These are phyloP conservation scores for Halcyon leucocephala DNA, from an alignment of 2,797 vertebrate genomes.

Conservation along the genomic window DNA sequence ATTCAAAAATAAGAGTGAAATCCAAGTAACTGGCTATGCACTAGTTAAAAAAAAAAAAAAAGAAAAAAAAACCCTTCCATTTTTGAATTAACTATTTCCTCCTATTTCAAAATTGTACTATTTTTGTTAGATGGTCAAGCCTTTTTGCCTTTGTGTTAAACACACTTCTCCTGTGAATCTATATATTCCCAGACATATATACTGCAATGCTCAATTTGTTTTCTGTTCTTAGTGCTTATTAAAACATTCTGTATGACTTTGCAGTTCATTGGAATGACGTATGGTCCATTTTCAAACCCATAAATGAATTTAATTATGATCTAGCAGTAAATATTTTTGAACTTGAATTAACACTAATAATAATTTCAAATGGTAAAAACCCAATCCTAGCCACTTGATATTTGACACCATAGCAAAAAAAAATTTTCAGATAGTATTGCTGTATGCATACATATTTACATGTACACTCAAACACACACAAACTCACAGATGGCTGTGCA, in stretches of 20 bases:
- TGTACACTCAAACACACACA: not conserved
- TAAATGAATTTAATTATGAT: not conserved
- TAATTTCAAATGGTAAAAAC: not conserved
- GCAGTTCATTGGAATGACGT: not conserved
- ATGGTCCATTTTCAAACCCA: not conserved
- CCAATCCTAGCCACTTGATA: not conserved
- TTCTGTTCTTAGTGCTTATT: not conserved
- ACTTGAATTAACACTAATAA: not conserved
- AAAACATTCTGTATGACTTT: not conserved
- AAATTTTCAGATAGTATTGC: not conserved
- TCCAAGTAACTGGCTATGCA: not conserved
- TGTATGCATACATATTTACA: not conserved
- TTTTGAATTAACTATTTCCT: not conserved
- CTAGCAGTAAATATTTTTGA: not conserved
- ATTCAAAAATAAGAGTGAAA: not conserved
- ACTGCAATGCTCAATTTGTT: not conserved
- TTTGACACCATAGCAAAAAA: not conserved
- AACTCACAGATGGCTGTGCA: not conserved
- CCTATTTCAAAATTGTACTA: not conserved
- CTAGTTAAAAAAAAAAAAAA: not conserved
- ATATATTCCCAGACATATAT: not conserved
- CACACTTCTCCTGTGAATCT: not conserved
- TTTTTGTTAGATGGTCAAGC: accelerated
- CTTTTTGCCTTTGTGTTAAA: not conserved
- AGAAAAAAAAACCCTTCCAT: not conserved